Base-by-base conservation (phyloP, 2,113 vertebrate species). In the Peromyscus maniculatus region DNA sequence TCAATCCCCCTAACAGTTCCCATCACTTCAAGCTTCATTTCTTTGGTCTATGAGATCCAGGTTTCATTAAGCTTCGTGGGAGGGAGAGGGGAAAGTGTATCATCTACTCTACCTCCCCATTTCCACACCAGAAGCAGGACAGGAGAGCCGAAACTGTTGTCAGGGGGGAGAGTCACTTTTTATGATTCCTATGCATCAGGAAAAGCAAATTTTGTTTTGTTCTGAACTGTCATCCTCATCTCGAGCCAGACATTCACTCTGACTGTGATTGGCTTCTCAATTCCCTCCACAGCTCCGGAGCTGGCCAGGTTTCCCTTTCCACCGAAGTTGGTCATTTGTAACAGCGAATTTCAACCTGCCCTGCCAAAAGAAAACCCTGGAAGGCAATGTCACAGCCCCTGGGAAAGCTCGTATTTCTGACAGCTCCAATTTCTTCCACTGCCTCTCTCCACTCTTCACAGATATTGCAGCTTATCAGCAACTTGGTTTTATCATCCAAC, bases 401-500 rank as follows among this genome's bases (percentile, higher is more conserved):
- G 92, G 33, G 77, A 96, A 92, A 66, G 46, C 33, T 98, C 75
- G 59, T 92, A 59, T 93, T 95, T 98, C 96, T 97, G 98, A 98
- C 96, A 98, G 94, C 75, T 98, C 95, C 92, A 95, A 96, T 98
- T 98, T 96, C 69, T 98, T 55, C 88, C 97, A 89, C 96, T 43
- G 64, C 97, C 91, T 96, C 83, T 95, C 43, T 94, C 96, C 77
- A 93, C 92, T 94, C 91, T 95, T 97, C 88, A 87, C 91, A 67
- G 71, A 95, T 78, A 84, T 74, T 86, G 93, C 36, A 57, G 78
- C 91, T 74, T 95, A 97, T 97, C 96, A 97, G 97, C 97, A 95
- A 94, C 98, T 98, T 97, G 93, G 46, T 96, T 98, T 98, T 98
- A 98, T 97, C 98, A 97, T 96, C 93, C 94, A 96, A 0, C 95